Percentiles rank a stretch among this genome's conserved stretches.
These are phyloP conservation scores for Hemicordylus capensis DNA, from an alignment of 2,113 vertebrate species.

Conservation along the genomic window DNA sequence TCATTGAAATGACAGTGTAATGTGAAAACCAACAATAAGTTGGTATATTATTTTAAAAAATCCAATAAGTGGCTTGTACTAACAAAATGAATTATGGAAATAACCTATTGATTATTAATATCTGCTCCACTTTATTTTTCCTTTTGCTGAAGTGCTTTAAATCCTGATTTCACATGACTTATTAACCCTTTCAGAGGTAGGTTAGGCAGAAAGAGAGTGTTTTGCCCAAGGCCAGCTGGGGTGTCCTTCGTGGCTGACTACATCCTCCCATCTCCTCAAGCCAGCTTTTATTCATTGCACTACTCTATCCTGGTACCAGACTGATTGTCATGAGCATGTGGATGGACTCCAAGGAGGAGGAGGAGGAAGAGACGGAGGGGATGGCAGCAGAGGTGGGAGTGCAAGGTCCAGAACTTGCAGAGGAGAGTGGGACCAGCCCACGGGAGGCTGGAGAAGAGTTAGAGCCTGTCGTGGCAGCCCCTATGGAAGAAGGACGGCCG, in stretches of 20 bases:
- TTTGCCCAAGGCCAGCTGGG: neutral
- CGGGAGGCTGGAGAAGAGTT: too few relatives aligned
- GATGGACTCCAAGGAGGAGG: too few relatives aligned
- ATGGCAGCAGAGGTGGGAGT: too few relatives aligned
- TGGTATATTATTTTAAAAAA: neutral
- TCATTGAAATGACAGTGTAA: conserved; percentile 2
- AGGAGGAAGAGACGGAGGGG: too few relatives aligned
- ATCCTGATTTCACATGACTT: neutral
- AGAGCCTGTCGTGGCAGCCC: too few relatives aligned
- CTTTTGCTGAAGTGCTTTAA: neutral
- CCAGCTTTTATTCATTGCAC: neutral
- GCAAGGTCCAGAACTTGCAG: too few relatives aligned
- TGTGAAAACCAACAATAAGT: neutral
- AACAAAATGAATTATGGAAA: neutral
- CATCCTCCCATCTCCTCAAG: neutral
- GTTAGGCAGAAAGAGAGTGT: neutral
- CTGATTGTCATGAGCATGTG: too few relatives aligned
- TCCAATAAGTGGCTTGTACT: neutral
- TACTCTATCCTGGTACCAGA: neutral
- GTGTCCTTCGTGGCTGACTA: neutral
- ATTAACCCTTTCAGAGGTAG: neutral
- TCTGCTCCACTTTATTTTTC: neutral
- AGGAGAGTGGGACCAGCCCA: too few relatives aligned
- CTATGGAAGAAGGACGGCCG: too few relatives aligned
- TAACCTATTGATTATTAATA: neutral